Evolutionary conservation across 2,113 vertebrate species (phyloP).

Genomic region (Bos javanicus): DNA sequence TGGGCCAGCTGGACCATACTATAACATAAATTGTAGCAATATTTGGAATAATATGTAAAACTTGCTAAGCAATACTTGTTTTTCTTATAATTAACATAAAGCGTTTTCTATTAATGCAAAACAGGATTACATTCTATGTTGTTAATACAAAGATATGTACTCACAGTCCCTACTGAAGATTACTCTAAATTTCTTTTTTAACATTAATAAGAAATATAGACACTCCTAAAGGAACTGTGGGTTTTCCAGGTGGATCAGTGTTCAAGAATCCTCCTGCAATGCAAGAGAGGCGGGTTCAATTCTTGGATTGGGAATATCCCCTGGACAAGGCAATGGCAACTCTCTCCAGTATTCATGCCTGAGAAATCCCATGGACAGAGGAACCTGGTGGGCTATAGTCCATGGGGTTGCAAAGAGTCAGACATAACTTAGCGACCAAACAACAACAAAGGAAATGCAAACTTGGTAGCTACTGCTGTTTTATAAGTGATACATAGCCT

Average conservation of each 20-base stretch:
- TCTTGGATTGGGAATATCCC: background rate
- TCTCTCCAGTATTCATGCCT: background rate
- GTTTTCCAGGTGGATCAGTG: background rate
- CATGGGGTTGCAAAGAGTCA: background rate
- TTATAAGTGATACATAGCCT: background rate
- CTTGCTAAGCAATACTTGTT: background rate
- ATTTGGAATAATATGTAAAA: background rate
- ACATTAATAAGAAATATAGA: background rate
- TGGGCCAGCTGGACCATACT: background rate
- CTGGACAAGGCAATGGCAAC: background rate
- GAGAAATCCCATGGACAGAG: background rate
- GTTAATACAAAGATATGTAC: background rate
- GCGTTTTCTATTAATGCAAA: background rate
- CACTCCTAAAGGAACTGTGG: background rate
- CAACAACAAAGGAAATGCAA: background rate
- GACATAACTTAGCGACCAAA: background rate
- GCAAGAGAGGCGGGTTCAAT: background rate
- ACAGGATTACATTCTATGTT: background rate
- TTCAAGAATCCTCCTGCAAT: background rate
- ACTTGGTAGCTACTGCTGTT: background rate
- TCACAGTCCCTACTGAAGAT: background rate
- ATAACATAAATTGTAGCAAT: background rate
- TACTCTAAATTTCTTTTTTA: background rate
- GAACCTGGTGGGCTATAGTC: background rate
- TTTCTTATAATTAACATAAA: slow-evolving; percentile 7